These are phyloP conservation scores for Amiota communis DNA, from an alignment of 2,888 invertebrate genomes.

Conservation along the genomic window DNA sequence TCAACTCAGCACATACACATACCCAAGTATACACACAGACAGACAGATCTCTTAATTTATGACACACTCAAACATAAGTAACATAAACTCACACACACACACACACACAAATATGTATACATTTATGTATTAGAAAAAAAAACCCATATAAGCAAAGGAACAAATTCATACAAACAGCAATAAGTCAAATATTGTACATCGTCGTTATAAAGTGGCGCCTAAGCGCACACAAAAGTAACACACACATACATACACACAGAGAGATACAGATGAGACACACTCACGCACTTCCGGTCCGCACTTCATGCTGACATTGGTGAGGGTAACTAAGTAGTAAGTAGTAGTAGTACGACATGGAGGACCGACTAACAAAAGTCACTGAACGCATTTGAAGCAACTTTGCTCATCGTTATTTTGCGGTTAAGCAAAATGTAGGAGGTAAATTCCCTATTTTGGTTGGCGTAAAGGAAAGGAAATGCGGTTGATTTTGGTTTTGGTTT, in stretches of 20 bases:
- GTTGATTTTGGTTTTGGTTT: too few relatives aligned
- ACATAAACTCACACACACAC: slow-evolving; percentile 9
- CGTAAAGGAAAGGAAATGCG: background rate
- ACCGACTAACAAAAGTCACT: slow-evolving; percentile 39
- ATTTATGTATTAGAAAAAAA: slow-evolving; percentile 1
- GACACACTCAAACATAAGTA: slow-evolving; percentile 7
- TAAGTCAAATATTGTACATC: slow-evolving; percentile 35
- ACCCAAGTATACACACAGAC: background rate
- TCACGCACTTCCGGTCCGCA: slow-evolving; percentile 38
- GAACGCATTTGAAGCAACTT: slow-evolving; percentile 48
- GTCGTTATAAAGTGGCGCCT: slow-evolving; percentile 38
- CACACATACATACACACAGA: background rate
- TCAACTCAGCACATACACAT: slow-evolving; percentile 20
- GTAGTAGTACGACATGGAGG: background rate
- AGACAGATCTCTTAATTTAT: slow-evolving; percentile 29
- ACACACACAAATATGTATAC: background rate
- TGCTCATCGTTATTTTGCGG: slow-evolving; percentile 35
- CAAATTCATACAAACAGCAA: slow-evolving; percentile 26
- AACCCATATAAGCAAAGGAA: background rate
- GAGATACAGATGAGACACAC: slow-evolving; percentile 22
- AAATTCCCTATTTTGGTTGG: background rate
- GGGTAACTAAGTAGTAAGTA: background rate
- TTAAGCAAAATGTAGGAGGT: slow-evolving; percentile 11
- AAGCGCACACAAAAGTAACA: slow-evolving; percentile 19
- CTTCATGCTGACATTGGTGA: background rate